Evolutionary conservation across 2,797 vertebrate genomes (phyloP).

Genomic region (Buphagus erythrorhynchus): DNA sequence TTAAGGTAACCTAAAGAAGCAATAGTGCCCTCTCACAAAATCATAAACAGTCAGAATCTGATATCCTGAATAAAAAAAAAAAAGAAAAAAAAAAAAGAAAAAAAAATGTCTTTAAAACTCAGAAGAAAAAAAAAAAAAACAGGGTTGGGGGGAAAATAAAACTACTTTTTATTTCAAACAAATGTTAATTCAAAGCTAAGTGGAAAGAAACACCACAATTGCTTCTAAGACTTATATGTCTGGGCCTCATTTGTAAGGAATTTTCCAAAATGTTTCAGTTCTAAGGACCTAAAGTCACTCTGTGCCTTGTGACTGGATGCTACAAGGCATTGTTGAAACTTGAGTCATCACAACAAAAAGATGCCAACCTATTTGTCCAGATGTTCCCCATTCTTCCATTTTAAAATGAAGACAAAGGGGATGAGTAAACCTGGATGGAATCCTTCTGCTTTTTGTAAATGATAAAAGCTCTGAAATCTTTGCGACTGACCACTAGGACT

Average conservation of each 20-base stretch:
- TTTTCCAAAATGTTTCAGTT: slow-evolving; percentile 27
- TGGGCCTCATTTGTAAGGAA: slow-evolving; percentile 30
- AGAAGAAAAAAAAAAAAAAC: neutral
- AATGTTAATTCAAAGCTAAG: slow-evolving; percentile 54
- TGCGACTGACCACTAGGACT: neutral
- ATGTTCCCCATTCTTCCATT: neutral
- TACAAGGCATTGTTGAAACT: neutral
- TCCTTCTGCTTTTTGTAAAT: neutral
- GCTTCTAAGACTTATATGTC: neutral
- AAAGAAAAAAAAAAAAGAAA: neutral
- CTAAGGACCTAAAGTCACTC: neutral
- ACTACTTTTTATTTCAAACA: slow-evolving; percentile 34
- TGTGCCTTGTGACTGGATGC: neutral
- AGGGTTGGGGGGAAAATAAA: neutral
- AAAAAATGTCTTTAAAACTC: neutral
- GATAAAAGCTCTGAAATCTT: neutral
- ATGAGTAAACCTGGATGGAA: neutral
- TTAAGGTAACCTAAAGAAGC: neutral
- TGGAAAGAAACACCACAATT: slow-evolving; percentile 46
- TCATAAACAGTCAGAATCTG: neutral
- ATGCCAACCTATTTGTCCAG: neutral
- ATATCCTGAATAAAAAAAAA: neutral
- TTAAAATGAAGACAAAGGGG: neutral
- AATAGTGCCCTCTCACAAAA: neutral
- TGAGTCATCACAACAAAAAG: neutral